Evolutionary conservation across 2,113 vertebrate species (phyloP).

Genomic region (Odobenus rosmarus): DNA sequence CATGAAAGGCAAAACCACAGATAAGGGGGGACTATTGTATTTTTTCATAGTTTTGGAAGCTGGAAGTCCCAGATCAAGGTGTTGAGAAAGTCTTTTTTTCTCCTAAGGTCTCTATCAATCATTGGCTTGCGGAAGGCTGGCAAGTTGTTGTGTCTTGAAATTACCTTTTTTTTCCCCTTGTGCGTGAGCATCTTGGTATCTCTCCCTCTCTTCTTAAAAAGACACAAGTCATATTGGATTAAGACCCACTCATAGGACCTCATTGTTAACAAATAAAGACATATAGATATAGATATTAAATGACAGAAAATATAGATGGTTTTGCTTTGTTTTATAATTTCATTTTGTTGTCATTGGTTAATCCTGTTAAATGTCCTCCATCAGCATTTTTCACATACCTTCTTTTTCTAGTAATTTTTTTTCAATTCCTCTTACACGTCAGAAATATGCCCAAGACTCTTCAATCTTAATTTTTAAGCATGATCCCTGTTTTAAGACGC

Average conservation of each 20-base stretch:
- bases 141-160: background rate
- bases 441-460: background rate
- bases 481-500: background rate
- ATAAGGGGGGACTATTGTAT: background rate
- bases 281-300: background rate
- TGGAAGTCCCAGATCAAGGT: background rate
- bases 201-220: background rate
- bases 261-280: background rate
- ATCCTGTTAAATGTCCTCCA: background rate
- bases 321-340: background rate
- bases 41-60: background rate
- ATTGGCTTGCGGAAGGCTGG: background rate
- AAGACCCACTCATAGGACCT: background rate
- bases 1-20: background rate
- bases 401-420: background rate
- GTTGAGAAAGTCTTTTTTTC: background rate
- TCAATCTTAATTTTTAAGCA: background rate
- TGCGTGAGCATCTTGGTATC: background rate
- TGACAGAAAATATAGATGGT: background rate
- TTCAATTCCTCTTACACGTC: background rate
- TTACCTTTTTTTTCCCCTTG: background rate
- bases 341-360: background rate
- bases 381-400: background rate
- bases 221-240: background rate
- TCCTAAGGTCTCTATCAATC: background rate